phyloP scores from a whole-genome alignment of 35 echinoderm and acorn worm species.

The Strongylocentrotus purpuratus region DNA sequence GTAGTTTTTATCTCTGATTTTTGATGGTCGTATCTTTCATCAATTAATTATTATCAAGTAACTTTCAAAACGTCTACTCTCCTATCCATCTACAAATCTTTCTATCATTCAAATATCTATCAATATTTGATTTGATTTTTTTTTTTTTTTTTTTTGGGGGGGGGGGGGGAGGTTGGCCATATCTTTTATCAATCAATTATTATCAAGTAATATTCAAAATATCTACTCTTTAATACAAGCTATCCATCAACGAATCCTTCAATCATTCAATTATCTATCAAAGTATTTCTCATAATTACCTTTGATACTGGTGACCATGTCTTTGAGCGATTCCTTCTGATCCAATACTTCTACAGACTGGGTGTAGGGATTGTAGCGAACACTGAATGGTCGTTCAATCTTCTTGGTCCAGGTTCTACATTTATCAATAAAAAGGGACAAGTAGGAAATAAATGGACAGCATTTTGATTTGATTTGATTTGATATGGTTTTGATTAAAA shows the following conservation, averaged over 20 bases:
- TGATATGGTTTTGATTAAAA: too few relatives aligned
- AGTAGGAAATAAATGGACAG: not conserved
- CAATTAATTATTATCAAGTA: not conserved
- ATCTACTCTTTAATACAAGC: too few relatives aligned
- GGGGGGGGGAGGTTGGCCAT: too few relatives aligned
- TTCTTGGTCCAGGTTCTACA: constrained; percentile 62
- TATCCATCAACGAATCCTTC: too few relatives aligned
- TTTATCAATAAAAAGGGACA: not conserved
- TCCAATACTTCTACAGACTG: constrained; percentile 89
- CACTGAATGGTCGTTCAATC: constrained; percentile 88
- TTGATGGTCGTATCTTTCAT: not conserved
- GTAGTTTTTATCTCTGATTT: too few relatives aligned
- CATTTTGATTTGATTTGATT: too few relatives aligned
- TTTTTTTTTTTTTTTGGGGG: too few relatives aligned
- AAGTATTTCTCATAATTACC: constrained; percentile 53
- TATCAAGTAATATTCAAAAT: not conserved
- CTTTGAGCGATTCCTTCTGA: constrained; percentile 81
- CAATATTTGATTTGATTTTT: too few relatives aligned
- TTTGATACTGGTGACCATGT: constrained; percentile 77
- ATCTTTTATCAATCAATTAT: not conserved
- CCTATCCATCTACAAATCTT: too few relatives aligned
- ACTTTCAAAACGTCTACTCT: too few relatives aligned
- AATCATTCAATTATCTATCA: not conserved
- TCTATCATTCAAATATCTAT: too few relatives aligned
- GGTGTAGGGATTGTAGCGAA: constrained; percentile 94